Evolutionary conservation across 2,797 vertebrate genomes (phyloP).

Genomic region (Falco novaeseelandiae): DNA sequence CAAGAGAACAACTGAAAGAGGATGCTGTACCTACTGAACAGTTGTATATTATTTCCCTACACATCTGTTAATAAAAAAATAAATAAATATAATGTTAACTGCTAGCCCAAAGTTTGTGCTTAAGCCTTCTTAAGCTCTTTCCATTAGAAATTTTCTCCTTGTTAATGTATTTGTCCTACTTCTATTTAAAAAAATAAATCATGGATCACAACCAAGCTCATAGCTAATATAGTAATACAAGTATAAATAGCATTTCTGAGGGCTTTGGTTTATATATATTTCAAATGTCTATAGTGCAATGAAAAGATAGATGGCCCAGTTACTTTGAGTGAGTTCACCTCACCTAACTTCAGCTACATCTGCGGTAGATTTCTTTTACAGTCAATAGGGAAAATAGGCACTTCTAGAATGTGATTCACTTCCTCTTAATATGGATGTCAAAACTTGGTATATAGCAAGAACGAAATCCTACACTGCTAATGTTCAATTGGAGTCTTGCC

Average conservation of each 20-base stretch:
- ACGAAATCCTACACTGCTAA: background rate
- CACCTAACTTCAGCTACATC: background rate
- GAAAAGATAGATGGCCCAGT: background rate
- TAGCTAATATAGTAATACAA: background rate
- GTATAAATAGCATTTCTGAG: background rate
- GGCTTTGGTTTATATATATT: background rate
- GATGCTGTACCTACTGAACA: background rate
- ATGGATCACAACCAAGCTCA: background rate
- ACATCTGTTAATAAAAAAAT: background rate
- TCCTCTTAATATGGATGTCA: conserved; percentile 24
- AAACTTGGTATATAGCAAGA: background rate
- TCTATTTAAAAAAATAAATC: background rate
- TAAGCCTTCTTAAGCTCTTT: background rate
- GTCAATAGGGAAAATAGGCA: background rate
- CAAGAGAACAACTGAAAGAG: background rate
- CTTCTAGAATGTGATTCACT: conserved; percentile 8
- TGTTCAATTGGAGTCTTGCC: background rate
- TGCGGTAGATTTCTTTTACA: background rate
- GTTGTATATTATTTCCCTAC: background rate
- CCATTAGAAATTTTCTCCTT: background rate
- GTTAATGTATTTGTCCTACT: background rate
- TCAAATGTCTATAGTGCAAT: background rate
- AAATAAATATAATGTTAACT: background rate
- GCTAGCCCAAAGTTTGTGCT: background rate
- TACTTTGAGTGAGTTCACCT: background rate